Percentiles rank a stretch among this genome's conserved stretches.
Evolutionary conservation across 1,140 invertebrate species (phyloP).

Genomic region (Eriocheir sinensis): DNA sequence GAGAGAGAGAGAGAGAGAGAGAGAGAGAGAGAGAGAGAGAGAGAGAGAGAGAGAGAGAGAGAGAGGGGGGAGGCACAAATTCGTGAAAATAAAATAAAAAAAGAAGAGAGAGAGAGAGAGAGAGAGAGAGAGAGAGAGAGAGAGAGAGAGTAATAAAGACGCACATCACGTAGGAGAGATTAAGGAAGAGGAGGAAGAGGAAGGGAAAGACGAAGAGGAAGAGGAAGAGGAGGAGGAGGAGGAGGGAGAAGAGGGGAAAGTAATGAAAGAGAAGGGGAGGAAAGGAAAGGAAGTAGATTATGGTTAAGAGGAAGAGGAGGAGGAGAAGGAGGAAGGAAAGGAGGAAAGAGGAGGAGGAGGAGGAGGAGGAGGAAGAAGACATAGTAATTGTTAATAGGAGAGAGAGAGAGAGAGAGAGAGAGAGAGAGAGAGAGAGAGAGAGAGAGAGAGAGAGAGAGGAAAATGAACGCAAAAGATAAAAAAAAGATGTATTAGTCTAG

Average conservation of each 20-base stretch:
- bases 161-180: not conserved
- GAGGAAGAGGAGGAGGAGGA: not conserved
- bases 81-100: not conserved
- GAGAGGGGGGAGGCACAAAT: not conserved
- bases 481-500: too few species aligned
- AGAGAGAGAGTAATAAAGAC: not conserved
- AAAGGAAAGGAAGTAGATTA: not conserved
- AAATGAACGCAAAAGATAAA: not conserved
- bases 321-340: not conserved
- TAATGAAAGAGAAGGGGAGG: not conserved
- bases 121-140: not conserved
- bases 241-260: not conserved
- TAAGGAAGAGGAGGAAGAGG: conserved; percentile 8
- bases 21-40: not conserved
- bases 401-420: conserved; percentile 18
- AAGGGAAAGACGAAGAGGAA: not conserved
- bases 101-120: conserved; percentile 13
- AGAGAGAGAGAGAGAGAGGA: conserved; percentile 18
- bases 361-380: not conserved
- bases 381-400: not conserved
- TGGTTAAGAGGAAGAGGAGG: not conserved
- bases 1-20: not conserved
- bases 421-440: conserved; percentile 12
- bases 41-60: not conserved
- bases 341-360: not conserved